These are phyloP conservation scores for Leptobrachium leishanense DNA, from an alignment of 2,113 vertebrate species.

Conservation along the genomic window DNA sequence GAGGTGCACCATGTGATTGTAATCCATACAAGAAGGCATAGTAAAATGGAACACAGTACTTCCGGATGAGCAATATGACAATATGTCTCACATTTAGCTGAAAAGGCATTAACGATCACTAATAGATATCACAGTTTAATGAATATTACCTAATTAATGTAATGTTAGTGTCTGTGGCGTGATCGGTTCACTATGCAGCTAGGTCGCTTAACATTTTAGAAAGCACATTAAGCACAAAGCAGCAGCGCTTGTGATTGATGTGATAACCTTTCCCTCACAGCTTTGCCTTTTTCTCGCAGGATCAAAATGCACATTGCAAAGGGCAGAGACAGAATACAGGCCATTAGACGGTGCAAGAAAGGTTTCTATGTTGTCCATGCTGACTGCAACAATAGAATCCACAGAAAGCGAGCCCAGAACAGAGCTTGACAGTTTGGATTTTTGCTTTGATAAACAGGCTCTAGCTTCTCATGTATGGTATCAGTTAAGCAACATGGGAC, in stretches of 20 bases:
- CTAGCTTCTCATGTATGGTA: too few species aligned
- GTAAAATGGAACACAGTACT: constrained; percentile 18
- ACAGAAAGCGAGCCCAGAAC: too few species aligned
- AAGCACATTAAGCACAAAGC: constrained; percentile 43
- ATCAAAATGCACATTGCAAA: constrained; percentile 34
- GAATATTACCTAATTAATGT: constrained; percentile 50
- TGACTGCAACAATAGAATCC: constrained; percentile 30
- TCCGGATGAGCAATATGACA: constrained; percentile 30
- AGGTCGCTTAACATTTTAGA: constrained; percentile 48
- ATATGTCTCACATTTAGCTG: constrained; percentile 39
- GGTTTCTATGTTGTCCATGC: neutral
- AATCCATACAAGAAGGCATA: neutral
- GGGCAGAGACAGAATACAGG: constrained; percentile 38
- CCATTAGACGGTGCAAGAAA: constrained; percentile 27
- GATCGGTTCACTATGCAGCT: constrained; percentile 46
- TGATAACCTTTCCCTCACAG: constrained; percentile 42
- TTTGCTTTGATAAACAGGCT: too few species aligned
- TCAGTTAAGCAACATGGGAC: too few species aligned
- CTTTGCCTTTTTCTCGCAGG: constrained; percentile 40
- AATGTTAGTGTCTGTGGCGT: constrained; percentile 47
- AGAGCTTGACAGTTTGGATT: too few species aligned
- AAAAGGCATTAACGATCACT: constrained; percentile 45
- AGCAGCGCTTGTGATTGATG: constrained; percentile 42
- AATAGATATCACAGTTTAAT: constrained; percentile 49
- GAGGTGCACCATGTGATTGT: constrained; percentile 12